Evolutionary conservation across 1,140 invertebrate species (phyloP).

Genomic region (Harlomillsia oculata): DNA sequence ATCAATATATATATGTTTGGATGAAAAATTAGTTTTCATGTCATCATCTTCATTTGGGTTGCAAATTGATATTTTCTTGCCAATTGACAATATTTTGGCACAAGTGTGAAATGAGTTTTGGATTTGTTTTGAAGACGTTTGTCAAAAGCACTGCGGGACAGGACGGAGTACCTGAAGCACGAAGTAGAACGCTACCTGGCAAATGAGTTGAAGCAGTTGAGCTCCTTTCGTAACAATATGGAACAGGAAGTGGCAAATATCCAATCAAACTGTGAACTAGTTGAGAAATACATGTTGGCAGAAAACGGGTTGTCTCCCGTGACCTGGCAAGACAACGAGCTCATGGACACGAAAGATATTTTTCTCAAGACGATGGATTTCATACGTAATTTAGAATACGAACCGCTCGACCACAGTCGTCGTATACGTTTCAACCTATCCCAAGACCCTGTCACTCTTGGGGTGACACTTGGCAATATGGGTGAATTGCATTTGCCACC

Average conservation of each 20-base stretch:
- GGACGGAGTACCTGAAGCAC: constrained; percentile 73
- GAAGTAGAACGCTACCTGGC: constrained; percentile 81
- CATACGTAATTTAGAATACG: constrained; percentile 84
- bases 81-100: too few relatives aligned
- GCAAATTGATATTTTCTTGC: too few relatives aligned
- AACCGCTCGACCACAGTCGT: constrained; percentile 75
- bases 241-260: constrained; percentile 80
- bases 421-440: constrained; percentile 73
- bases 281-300: constrained; percentile 85
- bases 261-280: constrained; percentile 86
- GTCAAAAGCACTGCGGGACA: constrained; percentile 80
- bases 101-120: too few relatives aligned
- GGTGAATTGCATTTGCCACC: constrained; percentile 63
- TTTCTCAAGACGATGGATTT: constrained; percentile 89
- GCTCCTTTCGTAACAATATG: constrained; percentile 35
- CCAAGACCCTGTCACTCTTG: constrained; percentile 79
- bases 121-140: constrained; percentile 54
- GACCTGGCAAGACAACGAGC: constrained; percentile 70
- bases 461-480: constrained; percentile 70
- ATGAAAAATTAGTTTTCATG: too few relatives aligned
- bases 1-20: too few relatives aligned
- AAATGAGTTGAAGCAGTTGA: constrained; percentile 69
- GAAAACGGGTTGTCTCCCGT: constrained; percentile 50
- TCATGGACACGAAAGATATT: constrained; percentile 79
- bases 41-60: too few relatives aligned